Base-by-base conservation (phyloP, 2,113 vertebrate species). In the Pangasianodon gigas region DNA sequence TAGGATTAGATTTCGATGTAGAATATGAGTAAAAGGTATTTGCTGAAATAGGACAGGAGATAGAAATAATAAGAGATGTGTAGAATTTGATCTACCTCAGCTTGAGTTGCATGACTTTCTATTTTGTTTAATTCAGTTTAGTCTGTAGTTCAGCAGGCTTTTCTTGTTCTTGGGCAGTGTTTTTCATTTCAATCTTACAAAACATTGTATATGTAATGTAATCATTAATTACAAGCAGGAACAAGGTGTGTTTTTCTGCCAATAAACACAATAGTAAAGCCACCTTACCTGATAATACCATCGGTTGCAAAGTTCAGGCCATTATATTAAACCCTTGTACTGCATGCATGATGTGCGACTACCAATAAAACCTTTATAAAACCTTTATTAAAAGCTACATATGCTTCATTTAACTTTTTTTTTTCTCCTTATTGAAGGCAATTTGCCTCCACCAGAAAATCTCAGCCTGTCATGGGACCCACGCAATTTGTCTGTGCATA, bases 401-500 rank as follows among this genome's bases (percentile, higher is more conserved):
- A 8, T 60, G 37, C 18, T 84, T 44, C 0, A 41, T 60, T 24
- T 41, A 60, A 44, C 7, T 44, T n/a, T 44, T 8, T 8, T 51
- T 60, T 74, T 2, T 0, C 29, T 81, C 10, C 87, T 62, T 85
- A 21, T 69, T 77, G 9, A 62, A 96, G 95, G 32, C 54, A 1
- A 0, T 1, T 87, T 87, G 18, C 91, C 92, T 46, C 81, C 90
- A 5, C 94, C 92, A 0, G 86, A 21, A 67, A 80, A 92, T 65
- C 74, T 52, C 0, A 16, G 14, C 0, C 48, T 92, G 26, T 51
- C 3, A 0, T 75, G 79, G 51, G 0, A 1, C 1, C 92, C 93
- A 91, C n/a, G 32, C 41, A 0, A 0, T 0, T 92, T 95, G 19
- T 51, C 75, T 10, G 0, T 44, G 91, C 62, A 67, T 32, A 46